Percentiles rank a stretch among this genome's conserved stretches.
phyloP scores from a whole-genome alignment of 2,797 vertebrate genomes.

The Gouania willdenowi region DNA sequence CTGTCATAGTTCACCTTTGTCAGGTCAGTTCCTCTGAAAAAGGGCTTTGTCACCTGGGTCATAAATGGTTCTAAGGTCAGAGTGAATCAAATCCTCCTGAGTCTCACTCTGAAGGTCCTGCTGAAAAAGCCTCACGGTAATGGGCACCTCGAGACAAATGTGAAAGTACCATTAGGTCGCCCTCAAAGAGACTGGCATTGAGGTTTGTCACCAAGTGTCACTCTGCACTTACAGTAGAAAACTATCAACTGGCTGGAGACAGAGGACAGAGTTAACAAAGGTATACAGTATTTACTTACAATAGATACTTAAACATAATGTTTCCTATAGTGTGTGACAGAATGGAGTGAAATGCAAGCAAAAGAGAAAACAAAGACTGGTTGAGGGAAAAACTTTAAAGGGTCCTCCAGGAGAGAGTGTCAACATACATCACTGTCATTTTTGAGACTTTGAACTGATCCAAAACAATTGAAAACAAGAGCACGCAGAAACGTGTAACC shows the following conservation, averaged over 20 bases:
- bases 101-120: not conserved
- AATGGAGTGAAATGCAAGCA: no score
- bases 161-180: constrained; percentile 15
- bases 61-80: constrained; percentile 14
- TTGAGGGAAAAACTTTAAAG: no score
- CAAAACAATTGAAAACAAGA: no score
- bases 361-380: no score
- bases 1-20: no score
- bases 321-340: no score
- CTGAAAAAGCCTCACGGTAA: not conserved
- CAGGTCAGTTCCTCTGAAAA: not conserved
- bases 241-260: constrained; percentile 3
- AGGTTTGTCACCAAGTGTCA: constrained; percentile 13
- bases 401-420: no score
- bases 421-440: no score
- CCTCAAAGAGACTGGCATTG: not conserved
- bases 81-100: constrained; percentile 1
- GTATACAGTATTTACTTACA: no score
- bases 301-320: no score
- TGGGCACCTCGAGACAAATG: constrained; percentile 4
- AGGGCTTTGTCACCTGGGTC: constrained; percentile 1
- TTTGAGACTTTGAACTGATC: no score
- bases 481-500: no score
- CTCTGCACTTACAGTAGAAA: constrained; percentile 9
- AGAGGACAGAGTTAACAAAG: not conserved